A percentile compares a stretch with the other conserved stretches of the same genome.
Evolutionary conservation across 2,888 invertebrate genomes (phyloP).

Genomic region (Cordylochernes scorpioides): DNA sequence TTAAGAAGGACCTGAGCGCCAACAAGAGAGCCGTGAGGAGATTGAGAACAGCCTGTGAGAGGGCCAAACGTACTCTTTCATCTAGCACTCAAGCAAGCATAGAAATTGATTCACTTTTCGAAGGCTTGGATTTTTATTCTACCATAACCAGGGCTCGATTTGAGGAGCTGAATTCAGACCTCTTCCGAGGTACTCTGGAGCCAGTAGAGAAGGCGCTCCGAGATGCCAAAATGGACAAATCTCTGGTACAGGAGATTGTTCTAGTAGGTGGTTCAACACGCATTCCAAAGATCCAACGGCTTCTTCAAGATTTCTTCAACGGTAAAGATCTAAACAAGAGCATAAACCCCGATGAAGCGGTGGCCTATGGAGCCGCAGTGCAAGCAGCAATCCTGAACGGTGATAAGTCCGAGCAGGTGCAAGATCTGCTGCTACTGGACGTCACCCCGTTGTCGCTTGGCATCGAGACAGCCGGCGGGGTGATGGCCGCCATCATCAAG

Average conservation of each 20-base stretch:
- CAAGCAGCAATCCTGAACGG: slow-evolving; percentile 38
- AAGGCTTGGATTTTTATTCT: slow-evolving; percentile 16
- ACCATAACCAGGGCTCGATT: slow-evolving; percentile 31
- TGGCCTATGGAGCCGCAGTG: slow-evolving; percentile 47
- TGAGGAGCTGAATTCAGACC: slow-evolving; percentile 42
- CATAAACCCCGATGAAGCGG: slow-evolving; percentile 53
- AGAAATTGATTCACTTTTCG: slow-evolving; percentile 14
- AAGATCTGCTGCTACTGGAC: slow-evolving; percentile 54
- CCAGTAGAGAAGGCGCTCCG: slow-evolving; percentile 48
- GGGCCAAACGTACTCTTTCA: slow-evolving; percentile 45
- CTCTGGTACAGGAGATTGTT: slow-evolving; percentile 45
- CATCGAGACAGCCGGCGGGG: slow-evolving; percentile 33
- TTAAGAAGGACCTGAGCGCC: slow-evolving; percentile 29
- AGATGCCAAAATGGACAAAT: slow-evolving; percentile 51
- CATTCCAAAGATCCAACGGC: slow-evolving; percentile 46
- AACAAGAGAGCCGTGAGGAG: slow-evolving; percentile 14
- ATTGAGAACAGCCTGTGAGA: slow-evolving; percentile 43
- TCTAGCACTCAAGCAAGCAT: slow-evolving; percentile 38
- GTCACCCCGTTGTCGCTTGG: slow-evolving; percentile 34
- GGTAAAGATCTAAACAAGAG: slow-evolving; percentile 41
- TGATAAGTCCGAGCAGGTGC: slow-evolving; percentile 29
- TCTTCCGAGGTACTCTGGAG: slow-evolving; percentile 41
- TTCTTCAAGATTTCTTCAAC: slow-evolving; percentile 45
- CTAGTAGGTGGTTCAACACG: slow-evolving; percentile 54
- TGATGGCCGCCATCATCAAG: slow-evolving; percentile 52